These are phyloP conservation scores for Pitta sordida DNA, from an alignment of 2,113 vertebrate genomes.

Conservation along the genomic window DNA sequence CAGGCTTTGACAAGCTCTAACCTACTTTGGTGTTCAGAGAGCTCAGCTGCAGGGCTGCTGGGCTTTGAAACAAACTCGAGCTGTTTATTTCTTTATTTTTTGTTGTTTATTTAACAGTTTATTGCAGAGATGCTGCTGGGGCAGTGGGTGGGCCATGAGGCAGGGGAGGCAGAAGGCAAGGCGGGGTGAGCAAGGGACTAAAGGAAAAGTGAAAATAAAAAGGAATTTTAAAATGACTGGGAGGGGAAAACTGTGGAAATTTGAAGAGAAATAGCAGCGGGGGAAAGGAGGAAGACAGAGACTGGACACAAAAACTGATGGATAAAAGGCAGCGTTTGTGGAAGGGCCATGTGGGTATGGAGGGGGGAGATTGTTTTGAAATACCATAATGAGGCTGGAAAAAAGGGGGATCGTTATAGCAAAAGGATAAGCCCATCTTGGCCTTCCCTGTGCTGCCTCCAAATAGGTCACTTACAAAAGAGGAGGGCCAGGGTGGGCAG, in stretches of 20 bases:
- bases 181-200: background rate
- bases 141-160: background rate
- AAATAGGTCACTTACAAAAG: background rate
- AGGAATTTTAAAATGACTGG: background rate
- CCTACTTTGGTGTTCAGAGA: background rate
- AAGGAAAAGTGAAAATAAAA: background rate
- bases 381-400: background rate
- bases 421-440: background rate
- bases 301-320: background rate
- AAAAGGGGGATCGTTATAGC: background rate
- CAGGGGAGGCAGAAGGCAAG: background rate
- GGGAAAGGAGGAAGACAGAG: background rate
- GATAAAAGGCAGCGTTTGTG: background rate
- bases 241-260: background rate
- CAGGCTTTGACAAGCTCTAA: conserved; percentile 16
- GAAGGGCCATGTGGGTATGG: background rate
- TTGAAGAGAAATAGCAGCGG: background rate
- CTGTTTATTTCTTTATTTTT: background rate
- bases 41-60: background rate
- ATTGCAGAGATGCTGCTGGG: background rate
- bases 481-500: background rate
- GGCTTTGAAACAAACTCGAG: background rate
- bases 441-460: background rate
- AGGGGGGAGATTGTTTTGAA: conserved; percentile 3
- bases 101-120: background rate